Percentiles rank a stretch among this genome's conserved stretches.
Evolutionary conservation across 2,797 vertebrate genomes (phyloP).

Genomic region (Cercopithecus neglectus): DNA sequence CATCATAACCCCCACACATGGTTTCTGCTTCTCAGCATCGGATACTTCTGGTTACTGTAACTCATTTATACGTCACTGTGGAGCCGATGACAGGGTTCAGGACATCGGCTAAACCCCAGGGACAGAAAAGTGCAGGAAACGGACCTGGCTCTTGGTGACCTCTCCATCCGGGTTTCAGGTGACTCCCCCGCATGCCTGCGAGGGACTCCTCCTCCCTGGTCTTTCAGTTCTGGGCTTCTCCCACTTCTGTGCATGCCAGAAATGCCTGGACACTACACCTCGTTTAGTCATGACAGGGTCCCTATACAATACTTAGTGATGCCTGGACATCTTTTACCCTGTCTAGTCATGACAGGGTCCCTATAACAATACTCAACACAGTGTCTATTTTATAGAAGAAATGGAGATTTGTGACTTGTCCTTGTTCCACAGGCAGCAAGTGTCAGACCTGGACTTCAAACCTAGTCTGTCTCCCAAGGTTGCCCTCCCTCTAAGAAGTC

Average conservation of each 20-base stretch:
- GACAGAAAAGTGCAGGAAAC: rapidly evolving
- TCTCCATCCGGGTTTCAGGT: rapidly evolving
- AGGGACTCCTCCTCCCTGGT: background rate
- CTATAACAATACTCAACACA: too few species aligned
- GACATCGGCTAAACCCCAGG: rapidly evolving
- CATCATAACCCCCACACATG: rapidly evolving
- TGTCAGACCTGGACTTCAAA: background rate
- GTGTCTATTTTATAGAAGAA: background rate
- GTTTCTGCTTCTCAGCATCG: background rate
- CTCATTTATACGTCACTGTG: rapidly evolving
- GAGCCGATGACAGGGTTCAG: rapidly evolving
- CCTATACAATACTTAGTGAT: rapidly evolving
- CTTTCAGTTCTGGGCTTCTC: rapidly evolving
- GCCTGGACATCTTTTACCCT: too few species aligned
- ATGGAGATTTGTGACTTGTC: background rate
- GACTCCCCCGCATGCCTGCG: rapidly evolving
- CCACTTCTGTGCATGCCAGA: rapidly evolving
- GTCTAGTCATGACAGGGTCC: too few species aligned
- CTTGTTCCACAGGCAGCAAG: background rate
- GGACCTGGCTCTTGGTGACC: rapidly evolving
- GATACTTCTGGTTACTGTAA: rapidly evolving
- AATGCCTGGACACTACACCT: rapidly evolving
- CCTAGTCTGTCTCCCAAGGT: background rate
- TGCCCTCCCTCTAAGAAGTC: background rate
- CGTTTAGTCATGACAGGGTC: too few species aligned